phyloP scores from a whole-genome alignment of 2,888 invertebrate species.

The Fabriciana adippe region DNA sequence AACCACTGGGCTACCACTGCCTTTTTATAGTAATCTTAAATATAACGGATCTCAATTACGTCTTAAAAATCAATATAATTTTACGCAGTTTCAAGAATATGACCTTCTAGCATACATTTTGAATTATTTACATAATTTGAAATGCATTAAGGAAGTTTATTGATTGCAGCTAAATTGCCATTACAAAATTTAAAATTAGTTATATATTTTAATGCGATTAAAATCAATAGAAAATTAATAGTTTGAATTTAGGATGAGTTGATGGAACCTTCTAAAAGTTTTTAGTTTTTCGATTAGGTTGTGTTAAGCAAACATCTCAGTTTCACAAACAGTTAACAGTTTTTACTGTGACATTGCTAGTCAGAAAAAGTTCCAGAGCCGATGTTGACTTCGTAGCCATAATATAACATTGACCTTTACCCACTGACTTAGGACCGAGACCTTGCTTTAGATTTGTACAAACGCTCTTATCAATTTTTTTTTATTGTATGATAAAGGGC shows the following conservation, averaged over 20 bases:
- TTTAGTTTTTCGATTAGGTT: background rate
- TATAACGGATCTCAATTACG: too few species aligned
- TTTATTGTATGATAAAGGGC: conserved; percentile 73
- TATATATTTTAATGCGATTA: too few species aligned
- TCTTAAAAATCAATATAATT: background rate
- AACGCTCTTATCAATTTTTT: conserved; percentile 60
- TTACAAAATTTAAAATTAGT: background rate
- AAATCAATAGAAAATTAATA: too few species aligned
- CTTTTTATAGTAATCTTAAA: too few species aligned
- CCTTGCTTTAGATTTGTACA: conserved; percentile 62
- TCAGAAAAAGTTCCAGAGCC: conserved; percentile 45
- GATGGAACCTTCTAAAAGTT: background rate
- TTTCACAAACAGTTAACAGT: conserved; percentile 9
- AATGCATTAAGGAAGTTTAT: conserved; percentile 15
- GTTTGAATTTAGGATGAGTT: too few species aligned
- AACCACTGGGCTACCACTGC: too few species aligned
- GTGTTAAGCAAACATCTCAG: conserved; percentile 21
- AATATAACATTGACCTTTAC: conserved; percentile 68
- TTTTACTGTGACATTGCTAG: conserved; percentile 35
- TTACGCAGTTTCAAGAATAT: too few species aligned
- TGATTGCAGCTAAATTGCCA: conserved; percentile 5
- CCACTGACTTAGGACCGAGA: conserved; percentile 62
- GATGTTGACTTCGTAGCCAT: conserved; percentile 40
- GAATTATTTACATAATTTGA: background rate
- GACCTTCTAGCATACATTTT: too few species aligned